Conservation (phyloP, 2,113 vertebrate genomes). For the Argyrosomus japonicus region DNA sequence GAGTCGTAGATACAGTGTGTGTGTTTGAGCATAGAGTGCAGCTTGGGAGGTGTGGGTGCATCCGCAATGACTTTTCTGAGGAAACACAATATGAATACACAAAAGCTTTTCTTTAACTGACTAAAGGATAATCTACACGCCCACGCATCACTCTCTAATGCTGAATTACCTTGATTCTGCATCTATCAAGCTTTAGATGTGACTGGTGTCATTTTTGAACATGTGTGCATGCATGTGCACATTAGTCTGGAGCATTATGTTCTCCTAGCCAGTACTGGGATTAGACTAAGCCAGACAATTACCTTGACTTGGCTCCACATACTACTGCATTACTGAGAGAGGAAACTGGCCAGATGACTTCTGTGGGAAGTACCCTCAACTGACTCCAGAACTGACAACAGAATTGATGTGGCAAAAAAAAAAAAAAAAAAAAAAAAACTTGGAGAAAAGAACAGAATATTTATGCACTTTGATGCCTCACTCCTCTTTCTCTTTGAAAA, state of each 20-base stretch:
- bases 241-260: slow-evolving; percentile 13
- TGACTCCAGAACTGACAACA: slow-evolving; percentile 36
- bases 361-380: slow-evolving; percentile 34
- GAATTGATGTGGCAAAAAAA: neutral
- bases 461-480: slow-evolving; percentile 54
- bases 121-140: neutral
- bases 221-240: slow-evolving; percentile 1
- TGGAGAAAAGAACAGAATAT: slow-evolving; percentile 45
- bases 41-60: neutral
- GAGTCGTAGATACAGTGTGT: slow-evolving; percentile 22
- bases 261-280: slow-evolving; percentile 20
- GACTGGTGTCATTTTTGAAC: neutral
- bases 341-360: slow-evolving; percentile 15
- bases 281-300: slow-evolving; percentile 45
- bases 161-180: neutral
- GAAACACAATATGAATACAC: neutral
- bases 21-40: neutral
- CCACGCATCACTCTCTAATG: neutral
- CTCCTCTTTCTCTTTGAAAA: slow-evolving; percentile 56
- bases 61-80: slow-evolving; percentile 1
- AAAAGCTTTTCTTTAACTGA: neutral
- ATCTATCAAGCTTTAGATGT: neutral
- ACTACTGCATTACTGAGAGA: slow-evolving; percentile 30
- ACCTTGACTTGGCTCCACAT: slow-evolving; percentile 41
- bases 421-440: slow-evolving; percentile 11